phyloP scores from a whole-genome alignment of 1,140 invertebrate species.

The Scaptomyza montana region DNA sequence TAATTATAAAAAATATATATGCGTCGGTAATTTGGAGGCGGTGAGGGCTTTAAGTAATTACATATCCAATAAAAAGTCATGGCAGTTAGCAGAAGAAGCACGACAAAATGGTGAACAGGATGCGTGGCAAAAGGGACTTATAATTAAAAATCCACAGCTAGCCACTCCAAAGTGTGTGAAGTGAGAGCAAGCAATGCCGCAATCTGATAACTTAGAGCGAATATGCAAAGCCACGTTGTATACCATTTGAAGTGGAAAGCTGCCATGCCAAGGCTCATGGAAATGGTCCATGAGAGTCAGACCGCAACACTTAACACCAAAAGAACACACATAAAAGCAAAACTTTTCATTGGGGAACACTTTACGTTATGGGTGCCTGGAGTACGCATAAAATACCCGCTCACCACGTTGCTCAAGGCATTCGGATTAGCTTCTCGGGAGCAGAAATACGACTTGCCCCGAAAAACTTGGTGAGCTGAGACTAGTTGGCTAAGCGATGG shows the following conservation, averaged over 20 bases:
- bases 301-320: constrained; percentile 29
- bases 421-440: constrained; percentile 11
- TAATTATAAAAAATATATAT: constrained; percentile 78
- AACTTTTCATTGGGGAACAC: constrained; percentile 75
- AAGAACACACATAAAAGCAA: constrained; percentile 51
- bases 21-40: constrained; percentile 49
- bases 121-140: constrained; percentile 36
- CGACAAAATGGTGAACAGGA: constrained; percentile 43
- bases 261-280: constrained; percentile 7
- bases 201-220: constrained; percentile 37
- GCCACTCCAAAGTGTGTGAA: constrained; percentile 24
- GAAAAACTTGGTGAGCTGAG: background rate
- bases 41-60: constrained; percentile 66
- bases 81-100: constrained; percentile 34
- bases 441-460: background rate
- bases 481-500: constrained; percentile 25
- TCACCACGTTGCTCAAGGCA: constrained; percentile 47
- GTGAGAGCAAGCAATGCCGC: background rate
- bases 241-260: background rate
- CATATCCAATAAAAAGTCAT: constrained; percentile 78
- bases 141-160: constrained; percentile 69
- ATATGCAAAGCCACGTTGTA: constrained; percentile 7
- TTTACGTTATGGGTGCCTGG: constrained; percentile 74
- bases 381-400: constrained; percentile 75
- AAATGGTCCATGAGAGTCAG: constrained; percentile 2